Conservation (phyloP, 2,797 vertebrate species). For the Rhinogobio ventralis region DNA sequence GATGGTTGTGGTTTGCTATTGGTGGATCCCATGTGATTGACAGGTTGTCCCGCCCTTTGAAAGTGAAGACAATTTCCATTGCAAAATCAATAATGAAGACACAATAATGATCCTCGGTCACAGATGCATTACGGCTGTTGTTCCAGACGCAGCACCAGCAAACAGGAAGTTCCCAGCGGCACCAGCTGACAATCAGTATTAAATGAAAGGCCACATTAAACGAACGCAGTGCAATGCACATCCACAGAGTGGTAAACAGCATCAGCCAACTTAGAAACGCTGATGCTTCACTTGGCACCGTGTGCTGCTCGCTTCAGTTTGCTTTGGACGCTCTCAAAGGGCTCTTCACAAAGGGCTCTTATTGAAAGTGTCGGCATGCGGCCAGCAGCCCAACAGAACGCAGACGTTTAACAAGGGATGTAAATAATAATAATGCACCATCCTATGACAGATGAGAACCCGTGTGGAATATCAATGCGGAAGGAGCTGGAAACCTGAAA, state of each 20-base stretch:
- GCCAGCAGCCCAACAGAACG: neutral
- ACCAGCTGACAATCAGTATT: slow-evolving; percentile 4
- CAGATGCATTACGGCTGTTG: neutral
- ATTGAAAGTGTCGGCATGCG: slow-evolving; percentile 34
- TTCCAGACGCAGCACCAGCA: neutral
- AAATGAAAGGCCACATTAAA: slow-evolving; percentile 21
- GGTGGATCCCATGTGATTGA: neutral
- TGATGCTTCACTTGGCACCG: slow-evolving; percentile 29
- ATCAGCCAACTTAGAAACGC: slow-evolving; percentile 7
- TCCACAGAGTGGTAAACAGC: slow-evolving; percentile 4
- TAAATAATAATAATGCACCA: slow-evolving; percentile 20
- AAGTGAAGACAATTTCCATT: neutral
- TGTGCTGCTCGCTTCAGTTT: neutral
- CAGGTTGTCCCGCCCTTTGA: neutral
- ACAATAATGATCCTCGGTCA: neutral
- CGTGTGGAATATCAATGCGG: neutral
- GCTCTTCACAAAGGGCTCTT: slow-evolving; percentile 9
- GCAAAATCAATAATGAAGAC: slow-evolving; percentile 22
- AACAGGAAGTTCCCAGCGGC: slow-evolving; percentile 1
- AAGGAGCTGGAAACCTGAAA: neutral
- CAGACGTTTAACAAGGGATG: slow-evolving; percentile 5
- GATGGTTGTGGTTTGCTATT: neutral
- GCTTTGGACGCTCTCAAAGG: slow-evolving; percentile 19
- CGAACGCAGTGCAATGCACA: neutral
- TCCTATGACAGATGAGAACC: slow-evolving; percentile 7